Conservation (phyloP, 2,797 vertebrate genomes). For the Agapornis canus region DNA sequence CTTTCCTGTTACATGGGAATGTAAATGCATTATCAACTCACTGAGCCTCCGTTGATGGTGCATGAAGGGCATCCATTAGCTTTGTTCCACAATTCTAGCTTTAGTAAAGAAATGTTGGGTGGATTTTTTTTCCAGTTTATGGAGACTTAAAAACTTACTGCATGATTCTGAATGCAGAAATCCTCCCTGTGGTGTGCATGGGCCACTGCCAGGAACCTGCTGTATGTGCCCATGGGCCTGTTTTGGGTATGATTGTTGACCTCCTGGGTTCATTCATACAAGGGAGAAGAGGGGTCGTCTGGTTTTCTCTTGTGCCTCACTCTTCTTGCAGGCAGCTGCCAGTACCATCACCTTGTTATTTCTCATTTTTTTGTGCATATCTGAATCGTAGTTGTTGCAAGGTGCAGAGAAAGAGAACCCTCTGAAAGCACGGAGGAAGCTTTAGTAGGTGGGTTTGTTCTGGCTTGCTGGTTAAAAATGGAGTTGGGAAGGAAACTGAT, state of each 20-base stretch:
- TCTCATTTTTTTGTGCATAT: background rate
- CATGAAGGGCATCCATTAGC: background rate
- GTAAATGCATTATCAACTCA: background rate
- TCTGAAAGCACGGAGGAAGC: background rate
- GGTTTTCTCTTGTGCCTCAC: background rate
- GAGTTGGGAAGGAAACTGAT: background rate
- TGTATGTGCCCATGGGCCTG: rapidly evolving
- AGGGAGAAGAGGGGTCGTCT: background rate
- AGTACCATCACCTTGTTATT: background rate
- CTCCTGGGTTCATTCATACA: background rate
- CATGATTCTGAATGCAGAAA: background rate
- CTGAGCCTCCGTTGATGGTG: background rate
- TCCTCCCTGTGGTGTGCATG: rapidly evolving
- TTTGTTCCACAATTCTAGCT: background rate
- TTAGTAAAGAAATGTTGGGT: background rate
- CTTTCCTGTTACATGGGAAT: background rate
- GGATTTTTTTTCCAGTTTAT: background rate
- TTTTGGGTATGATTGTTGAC: background rate
- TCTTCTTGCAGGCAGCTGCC: background rate
- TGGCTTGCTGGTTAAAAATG: constrained; percentile 27
- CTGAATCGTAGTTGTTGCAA: background rate
- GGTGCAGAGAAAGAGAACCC: background rate
- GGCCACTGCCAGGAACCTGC: too few relatives aligned
- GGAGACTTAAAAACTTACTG: background rate
- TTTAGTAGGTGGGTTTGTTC: constrained; percentile 17